phyloP scores from a whole-genome alignment of 2,113 vertebrate genomes.

The Danio rerio region DNA sequence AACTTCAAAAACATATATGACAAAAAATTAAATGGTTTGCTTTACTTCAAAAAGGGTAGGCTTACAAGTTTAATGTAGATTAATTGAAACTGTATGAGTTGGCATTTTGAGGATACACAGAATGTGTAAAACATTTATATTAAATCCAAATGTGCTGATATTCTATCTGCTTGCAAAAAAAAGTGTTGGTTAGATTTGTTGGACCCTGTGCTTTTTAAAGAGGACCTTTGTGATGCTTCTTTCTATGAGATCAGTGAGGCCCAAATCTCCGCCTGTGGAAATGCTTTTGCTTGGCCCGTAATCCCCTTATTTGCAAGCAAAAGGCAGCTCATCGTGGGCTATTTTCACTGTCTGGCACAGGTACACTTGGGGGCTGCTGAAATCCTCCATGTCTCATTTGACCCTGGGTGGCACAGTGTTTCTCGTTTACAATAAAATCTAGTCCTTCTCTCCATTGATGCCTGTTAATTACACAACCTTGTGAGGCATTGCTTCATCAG shows the following conservation, averaged over 20 bases:
- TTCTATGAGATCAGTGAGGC: slow-evolving; percentile 54
- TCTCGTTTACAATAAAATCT: slow-evolving; percentile 48
- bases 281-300: slow-evolving; percentile 72
- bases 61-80: slow-evolving; percentile 33
- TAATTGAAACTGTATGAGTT: slow-evolving; percentile 36
- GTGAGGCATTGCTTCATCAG: slow-evolving; percentile 39
- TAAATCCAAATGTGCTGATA: slow-evolving; percentile 38
- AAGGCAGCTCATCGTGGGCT: slow-evolving; percentile 64
- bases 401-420: slow-evolving; percentile 58
- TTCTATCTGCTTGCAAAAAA: slow-evolving; percentile 44
- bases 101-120: neutral
- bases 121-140: slow-evolving; percentile 13
- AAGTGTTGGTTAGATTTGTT: slow-evolving; percentile 31
- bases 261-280: slow-evolving; percentile 68
- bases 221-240: slow-evolving; percentile 51
- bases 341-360: slow-evolving; percentile 45
- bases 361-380: slow-evolving; percentile 38
- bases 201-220: slow-evolving; percentile 40
- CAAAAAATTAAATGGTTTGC: slow-evolving; percentile 52
- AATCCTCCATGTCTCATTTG: slow-evolving; percentile 54
- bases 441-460: slow-evolving; percentile 52
- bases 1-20: slow-evolving; percentile 5
- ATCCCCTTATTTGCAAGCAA: slow-evolving; percentile 79
- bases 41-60: neutral
- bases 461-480: slow-evolving; percentile 61